Percentiles rank a stretch among this genome's conserved stretches.
Evolutionary conservation across 2,888 invertebrate species (phyloP).

Genomic region (Papilio protenor): DNA sequence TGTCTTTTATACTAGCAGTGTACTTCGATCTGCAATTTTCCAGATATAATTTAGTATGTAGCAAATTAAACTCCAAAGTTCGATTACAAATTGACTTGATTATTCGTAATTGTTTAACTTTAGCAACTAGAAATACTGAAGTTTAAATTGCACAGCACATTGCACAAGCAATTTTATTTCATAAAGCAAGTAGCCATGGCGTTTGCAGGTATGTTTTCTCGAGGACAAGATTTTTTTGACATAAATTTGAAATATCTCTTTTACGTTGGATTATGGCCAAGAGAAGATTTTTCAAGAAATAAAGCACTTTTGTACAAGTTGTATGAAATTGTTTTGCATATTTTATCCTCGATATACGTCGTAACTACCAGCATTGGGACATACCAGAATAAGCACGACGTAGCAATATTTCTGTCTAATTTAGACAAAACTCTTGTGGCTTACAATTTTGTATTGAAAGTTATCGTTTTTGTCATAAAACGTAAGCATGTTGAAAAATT

Average conservation of each 20-base stretch:
- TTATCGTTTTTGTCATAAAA: conserved; percentile 59
- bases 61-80: conserved; percentile 13
- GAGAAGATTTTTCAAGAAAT: conserved; percentile 52
- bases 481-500: conserved; percentile 58
- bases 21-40: not conserved
- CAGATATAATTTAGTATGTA: conserved; percentile 9
- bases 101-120: conserved; percentile 42
- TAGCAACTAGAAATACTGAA: conserved; percentile 11
- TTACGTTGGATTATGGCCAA: conserved; percentile 69
- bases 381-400: conserved; percentile 56
- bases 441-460: conserved; percentile 67
- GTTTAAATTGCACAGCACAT: conserved; percentile 6
- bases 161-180: conserved; percentile 1
- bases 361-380: conserved; percentile 61
- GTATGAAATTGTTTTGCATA: conserved; percentile 58
- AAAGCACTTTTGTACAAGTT: conserved; percentile 57
- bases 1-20: not conserved
- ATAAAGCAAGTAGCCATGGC: conserved; percentile 22
- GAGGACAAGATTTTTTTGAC: conserved; percentile 59
- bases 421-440: conserved; percentile 65
- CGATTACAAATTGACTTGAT: conserved; percentile 21
- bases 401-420: conserved; percentile 58
- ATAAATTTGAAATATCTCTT: conserved; percentile 69
- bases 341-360: conserved; percentile 57
- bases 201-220: conserved; percentile 44